Percentiles rank a stretch among this genome's conserved stretches.
Evolutionary conservation across 2,888 invertebrate genomes (phyloP).

Genomic region (Protula sp.): DNA sequence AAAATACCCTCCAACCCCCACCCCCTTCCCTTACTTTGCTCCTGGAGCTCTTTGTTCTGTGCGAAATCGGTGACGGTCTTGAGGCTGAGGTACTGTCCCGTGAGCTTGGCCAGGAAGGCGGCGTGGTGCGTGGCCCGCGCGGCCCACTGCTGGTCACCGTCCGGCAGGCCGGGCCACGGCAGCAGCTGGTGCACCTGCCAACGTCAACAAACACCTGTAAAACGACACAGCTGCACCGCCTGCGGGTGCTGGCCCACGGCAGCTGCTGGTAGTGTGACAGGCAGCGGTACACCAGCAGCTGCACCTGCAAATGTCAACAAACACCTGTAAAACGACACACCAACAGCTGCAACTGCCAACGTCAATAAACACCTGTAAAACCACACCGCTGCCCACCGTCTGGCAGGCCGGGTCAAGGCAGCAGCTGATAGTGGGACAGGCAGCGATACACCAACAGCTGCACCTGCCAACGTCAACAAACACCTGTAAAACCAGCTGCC

Average conservation of each 20-base stretch:
- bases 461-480: no score
- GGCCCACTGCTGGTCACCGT: constrained; percentile 55
- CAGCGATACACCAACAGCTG: constrained; percentile 62
- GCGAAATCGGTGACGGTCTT: constrained; percentile 30
- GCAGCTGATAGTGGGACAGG: constrained; percentile 56
- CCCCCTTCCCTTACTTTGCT: constrained; percentile 37
- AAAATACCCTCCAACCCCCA: no score
- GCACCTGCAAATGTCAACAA: constrained; percentile 55
- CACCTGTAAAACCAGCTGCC: no score
- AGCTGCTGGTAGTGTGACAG: constrained; percentile 56
- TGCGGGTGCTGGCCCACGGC: constrained; percentile 59
- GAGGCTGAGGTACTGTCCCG: constrained; percentile 36
- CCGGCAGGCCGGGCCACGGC: constrained; percentile 58
- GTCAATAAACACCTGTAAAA: no score
- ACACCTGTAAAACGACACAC: no score
- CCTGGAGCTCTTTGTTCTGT: constrained; percentile 45
- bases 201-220: no score
- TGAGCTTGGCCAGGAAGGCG: constrained; percentile 57
- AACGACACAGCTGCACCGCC: no score
- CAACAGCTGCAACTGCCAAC: no score
- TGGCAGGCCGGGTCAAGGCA: no score
- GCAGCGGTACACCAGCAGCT: constrained; percentile 61
- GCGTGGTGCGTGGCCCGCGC: constrained; percentile 57
- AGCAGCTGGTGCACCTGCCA: constrained; percentile 59
- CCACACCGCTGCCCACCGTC: no score